Conservation (phyloP, 1,140 invertebrate genomes). For the Brachionus koreanus region DNA sequence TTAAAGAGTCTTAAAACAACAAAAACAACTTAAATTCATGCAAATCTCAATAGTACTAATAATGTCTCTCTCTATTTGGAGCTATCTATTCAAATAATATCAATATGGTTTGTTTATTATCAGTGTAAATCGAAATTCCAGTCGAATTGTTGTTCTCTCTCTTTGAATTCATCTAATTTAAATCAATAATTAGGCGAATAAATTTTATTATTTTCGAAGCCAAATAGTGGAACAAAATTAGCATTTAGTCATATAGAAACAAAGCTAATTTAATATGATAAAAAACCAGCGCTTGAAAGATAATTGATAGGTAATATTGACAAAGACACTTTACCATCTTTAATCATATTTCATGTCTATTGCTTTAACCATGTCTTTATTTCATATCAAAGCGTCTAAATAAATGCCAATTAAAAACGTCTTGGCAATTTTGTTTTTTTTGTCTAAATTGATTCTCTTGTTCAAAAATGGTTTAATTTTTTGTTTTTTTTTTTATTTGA, state of each 20-base stretch:
- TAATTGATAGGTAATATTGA: background rate
- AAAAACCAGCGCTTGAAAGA: background rate
- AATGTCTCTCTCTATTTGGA: slow-evolving; percentile 29
- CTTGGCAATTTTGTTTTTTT: background rate
- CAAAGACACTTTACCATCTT: background rate
- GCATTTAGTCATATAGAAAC: background rate
- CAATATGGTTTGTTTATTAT: slow-evolving; percentile 32
- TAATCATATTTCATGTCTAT: background rate
- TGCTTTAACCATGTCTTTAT: background rate
- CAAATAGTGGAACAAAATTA: background rate
- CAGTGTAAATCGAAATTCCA: background rate
- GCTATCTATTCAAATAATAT: slow-evolving; percentile 29
- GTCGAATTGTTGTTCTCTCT: background rate
- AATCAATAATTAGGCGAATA: slow-evolving; percentile 35
- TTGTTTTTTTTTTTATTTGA: background rate
- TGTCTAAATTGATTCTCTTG: background rate
- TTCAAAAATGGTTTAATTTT: background rate
- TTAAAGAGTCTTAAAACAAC: slow-evolving; percentile 2
- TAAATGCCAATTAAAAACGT: background rate
- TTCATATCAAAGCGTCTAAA: background rate
- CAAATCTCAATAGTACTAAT: slow-evolving; percentile 13
- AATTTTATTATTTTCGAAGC: background rate
- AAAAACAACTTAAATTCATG: slow-evolving; percentile 8
- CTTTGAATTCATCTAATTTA: slow-evolving; percentile 20
- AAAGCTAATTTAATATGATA: background rate